Evolutionary conservation across 2,888 invertebrate species (phyloP).

Genomic region (Ectropis crepuscularia): DNA sequence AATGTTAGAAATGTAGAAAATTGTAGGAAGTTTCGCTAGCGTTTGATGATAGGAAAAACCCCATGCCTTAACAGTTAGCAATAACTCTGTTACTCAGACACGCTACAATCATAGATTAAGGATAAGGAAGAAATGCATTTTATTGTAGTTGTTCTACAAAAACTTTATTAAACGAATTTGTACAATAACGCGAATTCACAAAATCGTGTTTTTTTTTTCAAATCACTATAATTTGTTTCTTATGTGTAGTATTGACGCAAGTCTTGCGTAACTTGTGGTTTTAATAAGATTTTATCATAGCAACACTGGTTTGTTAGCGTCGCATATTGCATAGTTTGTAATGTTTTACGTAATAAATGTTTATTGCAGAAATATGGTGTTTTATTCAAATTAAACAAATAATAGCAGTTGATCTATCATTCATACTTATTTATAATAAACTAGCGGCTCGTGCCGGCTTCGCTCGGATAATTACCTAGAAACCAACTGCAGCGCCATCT

Average conservation of each 20-base stretch:
- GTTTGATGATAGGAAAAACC: slow-evolving; percentile 13
- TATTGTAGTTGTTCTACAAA: background rate
- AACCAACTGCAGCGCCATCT: no score
- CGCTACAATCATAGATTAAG: slow-evolving; percentile 42
- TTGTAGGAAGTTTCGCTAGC: slow-evolving; percentile 23
- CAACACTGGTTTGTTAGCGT: slow-evolving; percentile 24
- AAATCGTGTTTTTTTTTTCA: slow-evolving; percentile 19
- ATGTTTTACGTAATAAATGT: slow-evolving; percentile 40
- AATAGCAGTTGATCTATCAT: no score
- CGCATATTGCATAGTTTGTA: slow-evolving; percentile 31
- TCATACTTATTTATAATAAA: no score
- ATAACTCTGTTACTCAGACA: slow-evolving; percentile 27
- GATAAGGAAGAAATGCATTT: slow-evolving; percentile 42
- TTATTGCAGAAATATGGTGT: slow-evolving; percentile 25
- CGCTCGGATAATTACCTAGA: no score
- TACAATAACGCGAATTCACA: slow-evolving; percentile 2
- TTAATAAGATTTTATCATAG: slow-evolving; percentile 6
- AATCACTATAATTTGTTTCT: slow-evolving; percentile 1
- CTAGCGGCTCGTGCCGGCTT: no score
- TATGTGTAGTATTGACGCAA: background rate
- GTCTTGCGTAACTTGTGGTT: background rate
- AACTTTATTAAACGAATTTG: slow-evolving; percentile 7
- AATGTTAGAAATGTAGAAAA: slow-evolving; percentile 1
- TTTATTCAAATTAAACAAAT: no score
- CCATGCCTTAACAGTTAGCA: slow-evolving; percentile 34